These are phyloP conservation scores for Chiridota heheva DNA, from an alignment of 35 echinoderm and acorn worm species.

Conservation along the genomic window DNA sequence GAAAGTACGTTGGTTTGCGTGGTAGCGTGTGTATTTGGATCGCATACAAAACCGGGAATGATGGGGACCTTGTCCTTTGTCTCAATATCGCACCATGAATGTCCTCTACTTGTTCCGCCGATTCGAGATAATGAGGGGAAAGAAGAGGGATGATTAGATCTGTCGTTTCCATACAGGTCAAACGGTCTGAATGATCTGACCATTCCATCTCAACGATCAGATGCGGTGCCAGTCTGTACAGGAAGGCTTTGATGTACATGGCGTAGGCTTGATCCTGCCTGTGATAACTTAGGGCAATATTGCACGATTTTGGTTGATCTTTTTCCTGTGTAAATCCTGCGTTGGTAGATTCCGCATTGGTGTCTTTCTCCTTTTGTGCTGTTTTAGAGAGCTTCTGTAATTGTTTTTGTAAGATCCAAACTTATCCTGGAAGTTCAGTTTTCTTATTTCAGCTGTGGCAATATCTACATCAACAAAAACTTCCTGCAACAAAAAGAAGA, in stretches of 20 bases:
- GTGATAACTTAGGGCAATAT: conserved; percentile 66
- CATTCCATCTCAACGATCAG: conserved; percentile 25
- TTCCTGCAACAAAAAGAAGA: too few relatives aligned
- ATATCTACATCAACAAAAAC: too few relatives aligned
- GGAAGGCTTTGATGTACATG: conserved; percentile 12
- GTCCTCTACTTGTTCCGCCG: conserved; percentile 79
- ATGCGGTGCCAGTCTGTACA: conserved; percentile 31
- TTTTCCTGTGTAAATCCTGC: too few relatives aligned
- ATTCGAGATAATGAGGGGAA: conserved; percentile 80
- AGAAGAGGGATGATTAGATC: conserved; percentile 65
- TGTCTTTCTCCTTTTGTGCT: too few relatives aligned
- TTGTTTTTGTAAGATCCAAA: too few relatives aligned
- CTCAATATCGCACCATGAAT: conserved; percentile 82
- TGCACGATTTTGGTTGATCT: conserved; percentile 18
- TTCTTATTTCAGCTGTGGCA: too few relatives aligned
- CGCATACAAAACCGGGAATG: conserved; percentile 52
- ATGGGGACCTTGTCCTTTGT: conserved; percentile 53
- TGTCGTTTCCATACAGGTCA: conserved; percentile 65
- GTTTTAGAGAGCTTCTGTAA: too few relatives aligned
- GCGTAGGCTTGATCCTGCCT: conserved; percentile 64
- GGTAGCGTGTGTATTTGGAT: conserved; percentile 69
- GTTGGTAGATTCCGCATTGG: too few relatives aligned
- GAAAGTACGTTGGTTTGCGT: conserved; percentile 81
- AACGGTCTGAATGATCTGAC: conserved; percentile 41
- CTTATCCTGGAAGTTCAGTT: too few relatives aligned